These are phyloP conservation scores for Epizoanthus stellaris DNA, from an alignment of 92 coral and sea anemone species.

Conservation along the genomic window DNA sequence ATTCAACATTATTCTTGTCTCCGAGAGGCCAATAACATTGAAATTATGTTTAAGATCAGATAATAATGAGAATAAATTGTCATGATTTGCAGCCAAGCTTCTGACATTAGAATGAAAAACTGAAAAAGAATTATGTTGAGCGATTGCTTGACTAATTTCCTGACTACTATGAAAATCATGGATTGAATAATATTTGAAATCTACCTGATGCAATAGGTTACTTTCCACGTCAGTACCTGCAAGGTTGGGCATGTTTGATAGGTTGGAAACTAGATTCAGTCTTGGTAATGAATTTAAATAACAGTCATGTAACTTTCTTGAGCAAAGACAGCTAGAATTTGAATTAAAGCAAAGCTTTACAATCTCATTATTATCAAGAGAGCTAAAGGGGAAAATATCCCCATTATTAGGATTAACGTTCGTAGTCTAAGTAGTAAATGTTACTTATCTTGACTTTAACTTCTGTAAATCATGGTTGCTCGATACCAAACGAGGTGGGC, in stretches of 20 bases:
- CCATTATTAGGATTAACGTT: neutral
- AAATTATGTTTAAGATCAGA: conserved; percentile 42
- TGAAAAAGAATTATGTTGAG: conserved; percentile 19
- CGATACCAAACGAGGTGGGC: neutral
- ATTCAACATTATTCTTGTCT: conserved; percentile 31
- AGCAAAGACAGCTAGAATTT: conserved; percentile 11
- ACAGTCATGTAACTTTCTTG: neutral
- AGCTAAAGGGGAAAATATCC: conserved; percentile 17
- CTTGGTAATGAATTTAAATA: conserved; percentile 33
- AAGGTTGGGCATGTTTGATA: conserved; percentile 32
- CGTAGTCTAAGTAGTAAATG: neutral
- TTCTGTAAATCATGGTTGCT: neutral
- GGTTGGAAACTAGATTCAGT: conserved; percentile 23
- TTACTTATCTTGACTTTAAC: neutral
- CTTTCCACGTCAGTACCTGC: conserved; percentile 17
- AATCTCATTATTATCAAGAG: neutral
- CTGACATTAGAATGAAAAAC: conserved; percentile 35
- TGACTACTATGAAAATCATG: conserved; percentile 13
- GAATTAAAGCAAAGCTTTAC: conserved; percentile 4
- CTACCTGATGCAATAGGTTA: neutral
- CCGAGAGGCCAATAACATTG: conserved; percentile 42
- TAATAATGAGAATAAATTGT: conserved; percentile 6
- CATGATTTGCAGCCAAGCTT: conserved; percentile 24
- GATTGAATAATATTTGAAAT: conserved; percentile 34
- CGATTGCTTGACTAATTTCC: neutral